phyloP scores from a whole-genome alignment of 2,888 invertebrate species.

The Scaptomyza parva region DNA sequence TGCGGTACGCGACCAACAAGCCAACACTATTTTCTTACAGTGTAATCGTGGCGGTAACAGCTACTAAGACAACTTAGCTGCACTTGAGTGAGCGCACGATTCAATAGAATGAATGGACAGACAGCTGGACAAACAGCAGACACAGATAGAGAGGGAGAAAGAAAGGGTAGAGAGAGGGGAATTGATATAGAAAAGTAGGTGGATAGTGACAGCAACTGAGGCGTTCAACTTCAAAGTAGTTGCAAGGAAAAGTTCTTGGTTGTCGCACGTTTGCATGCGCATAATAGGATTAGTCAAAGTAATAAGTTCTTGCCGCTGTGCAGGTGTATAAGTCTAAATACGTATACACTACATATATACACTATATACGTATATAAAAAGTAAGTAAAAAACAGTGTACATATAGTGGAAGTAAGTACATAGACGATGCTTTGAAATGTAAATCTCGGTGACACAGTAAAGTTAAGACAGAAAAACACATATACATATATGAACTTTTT shows the following conservation, averaged over 20 bases:
- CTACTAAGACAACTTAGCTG: conserved; percentile 73
- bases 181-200: conserved; percentile 16
- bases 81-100: conserved; percentile 74
- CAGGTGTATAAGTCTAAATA: conserved; percentile 18
- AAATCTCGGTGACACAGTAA: conserved; percentile 64
- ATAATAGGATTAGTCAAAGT: conserved; percentile 78
- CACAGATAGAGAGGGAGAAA: conserved; percentile 3
- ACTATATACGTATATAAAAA: background rate
- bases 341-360: background rate
- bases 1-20: background rate
- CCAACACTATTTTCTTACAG: conserved; percentile 49
- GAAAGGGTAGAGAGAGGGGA: background rate
- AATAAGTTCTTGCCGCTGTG: conserved; percentile 67
- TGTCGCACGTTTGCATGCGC: conserved; percentile 78
- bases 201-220: conserved; percentile 54
- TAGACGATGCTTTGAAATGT: conserved; percentile 65
- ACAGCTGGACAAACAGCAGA: conserved; percentile 55
- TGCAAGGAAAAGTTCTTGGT: conserved; percentile 66
- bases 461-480: conserved; percentile 19
- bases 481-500: conserved; percentile 46
- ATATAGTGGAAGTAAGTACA: conserved; percentile 5
- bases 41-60: conserved; percentile 37
- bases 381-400: no score
- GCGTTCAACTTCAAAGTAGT: conserved; percentile 76
- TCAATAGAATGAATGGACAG: conserved; percentile 71